Evolutionary conservation across 2,113 vertebrate genomes (phyloP), one percentile per base, ranked within the genome.

Genomic region (Acanthochromis polyacanthus): DNA sequence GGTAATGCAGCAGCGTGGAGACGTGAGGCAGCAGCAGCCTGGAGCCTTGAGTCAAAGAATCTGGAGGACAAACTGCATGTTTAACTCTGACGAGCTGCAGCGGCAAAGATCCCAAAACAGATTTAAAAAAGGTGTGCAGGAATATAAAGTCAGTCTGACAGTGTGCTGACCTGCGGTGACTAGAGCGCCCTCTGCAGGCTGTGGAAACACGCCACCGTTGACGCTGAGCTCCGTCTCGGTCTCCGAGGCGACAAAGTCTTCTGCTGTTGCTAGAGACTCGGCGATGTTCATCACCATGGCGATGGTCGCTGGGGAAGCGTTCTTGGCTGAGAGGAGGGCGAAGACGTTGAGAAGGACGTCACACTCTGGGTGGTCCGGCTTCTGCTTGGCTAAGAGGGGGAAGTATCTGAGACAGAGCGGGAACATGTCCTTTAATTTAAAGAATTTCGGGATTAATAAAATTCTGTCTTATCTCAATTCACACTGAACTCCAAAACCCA

Each of bases 301-400:
- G 7, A 95, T 88, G 52, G 96, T 96, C 28, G 88, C 66, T 12
- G 94, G 83, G 20, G 96, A 97, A 2, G 94, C 88, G 1, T 95
- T 97, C 90, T 97, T 98, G 78, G 96, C 93, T 6, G 95, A 96
- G 19, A 99, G 95, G 78, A 98, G 91, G 32, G 95, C 94, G 71
- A 98, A 98, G 63, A 98, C 95, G 45, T 98, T 99, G 11, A 88
- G 89, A 64, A 99, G 93, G 83, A 98, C 67, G 56, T 96, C 95
- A 55, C 69, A 96, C 82, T 97, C 96, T 0, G 96, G 96, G 23
- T 95, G 94, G 15, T 87, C 94, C 0, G 95, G 92, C 46, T 81
- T 95, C 89, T 97, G 96, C 86, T 98, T 99, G 70, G 95, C 96
- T 89, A 99, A 84, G 53, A 99, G 93, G 80, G 96, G 95, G 71